Conservation (phyloP, 2,797 vertebrate genomes). For the Odontamblyopus lacepedii region DNA sequence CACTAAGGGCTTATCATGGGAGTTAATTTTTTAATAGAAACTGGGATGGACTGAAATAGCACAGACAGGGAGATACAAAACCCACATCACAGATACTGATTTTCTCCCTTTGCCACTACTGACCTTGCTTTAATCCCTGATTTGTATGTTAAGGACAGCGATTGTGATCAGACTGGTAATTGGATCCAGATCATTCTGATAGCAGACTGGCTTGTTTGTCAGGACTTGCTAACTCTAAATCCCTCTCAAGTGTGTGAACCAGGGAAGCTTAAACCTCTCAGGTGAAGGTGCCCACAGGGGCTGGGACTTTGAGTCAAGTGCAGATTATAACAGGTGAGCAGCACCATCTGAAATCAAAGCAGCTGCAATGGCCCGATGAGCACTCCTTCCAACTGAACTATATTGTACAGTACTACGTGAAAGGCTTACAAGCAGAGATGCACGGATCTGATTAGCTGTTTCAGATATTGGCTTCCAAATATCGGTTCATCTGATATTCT, state of each 20-base stretch:
- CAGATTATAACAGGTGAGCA: conserved; percentile 59
- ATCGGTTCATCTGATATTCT: no score
- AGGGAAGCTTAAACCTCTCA: conserved; percentile 13
- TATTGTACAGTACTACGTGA: no score
- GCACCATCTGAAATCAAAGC: conserved; percentile 45
- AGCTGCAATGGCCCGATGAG: conserved; percentile 38
- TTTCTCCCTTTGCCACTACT: not conserved
- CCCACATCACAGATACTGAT: not conserved
- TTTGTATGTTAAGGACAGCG: conserved; percentile 15
- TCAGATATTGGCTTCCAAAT: no score
- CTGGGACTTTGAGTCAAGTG: conserved; percentile 25
- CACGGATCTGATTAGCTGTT: no score
- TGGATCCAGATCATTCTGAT: conserved; percentile 32
- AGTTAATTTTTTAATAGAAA: conserved; percentile 27
- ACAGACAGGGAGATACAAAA: not conserved
- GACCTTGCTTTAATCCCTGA: not conserved
- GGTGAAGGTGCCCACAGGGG: conserved; percentile 30
- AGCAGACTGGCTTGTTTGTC: conserved; percentile 31
- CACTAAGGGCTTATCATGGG: conserved; percentile 13
- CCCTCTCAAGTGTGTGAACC: conserved; percentile 24
- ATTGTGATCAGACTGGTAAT: conserved; percentile 29
- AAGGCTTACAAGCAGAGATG: no score
- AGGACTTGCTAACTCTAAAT: conserved; percentile 21
- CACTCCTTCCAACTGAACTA: conserved; percentile 32
- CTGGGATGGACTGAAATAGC: conserved; percentile 32